phyloP scores from a whole-genome alignment of 2,113 vertebrate genomes.

The Puntigrus tetrazona region DNA sequence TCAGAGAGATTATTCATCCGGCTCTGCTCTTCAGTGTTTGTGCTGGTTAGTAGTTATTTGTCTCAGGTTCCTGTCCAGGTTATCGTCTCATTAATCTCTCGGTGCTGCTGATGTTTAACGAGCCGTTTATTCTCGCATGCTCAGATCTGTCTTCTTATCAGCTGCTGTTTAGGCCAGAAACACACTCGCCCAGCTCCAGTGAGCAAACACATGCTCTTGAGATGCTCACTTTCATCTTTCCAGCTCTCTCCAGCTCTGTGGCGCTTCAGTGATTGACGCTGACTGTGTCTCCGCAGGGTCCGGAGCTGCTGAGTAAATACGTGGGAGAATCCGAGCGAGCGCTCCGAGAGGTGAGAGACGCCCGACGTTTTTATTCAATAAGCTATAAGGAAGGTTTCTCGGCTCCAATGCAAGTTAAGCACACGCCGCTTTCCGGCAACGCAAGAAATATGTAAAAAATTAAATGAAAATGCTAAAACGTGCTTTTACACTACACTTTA shows the following conservation, averaged over 20 bases:
- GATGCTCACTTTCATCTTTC: neutral
- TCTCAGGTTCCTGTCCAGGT: neutral
- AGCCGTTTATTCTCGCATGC: too few species aligned
- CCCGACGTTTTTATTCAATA: too few species aligned
- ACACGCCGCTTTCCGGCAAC: too few species aligned
- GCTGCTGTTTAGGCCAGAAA: too few species aligned
- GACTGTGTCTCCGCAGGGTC: constrained; percentile 79
- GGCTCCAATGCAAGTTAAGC: too few species aligned
- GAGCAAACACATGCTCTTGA: too few species aligned
- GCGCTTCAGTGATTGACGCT: neutral
- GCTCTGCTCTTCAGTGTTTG: neutral
- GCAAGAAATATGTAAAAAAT: too few species aligned
- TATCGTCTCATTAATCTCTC: neutral
- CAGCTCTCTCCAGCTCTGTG: neutral
- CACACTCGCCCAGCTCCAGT: too few species aligned
- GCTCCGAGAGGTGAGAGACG: constrained; percentile 86
- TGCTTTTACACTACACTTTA: too few species aligned
- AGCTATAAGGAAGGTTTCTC: too few species aligned
- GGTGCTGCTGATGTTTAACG: neutral
- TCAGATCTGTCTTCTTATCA: too few species aligned
- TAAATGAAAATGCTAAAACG: too few species aligned
- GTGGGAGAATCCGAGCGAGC: constrained; percentile 96
- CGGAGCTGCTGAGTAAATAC: constrained; percentile 94
- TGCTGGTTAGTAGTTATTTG: neutral
- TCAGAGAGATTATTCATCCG: neutral